Conservation (phyloP, 2,888 invertebrate species). For the Microctonus aethiopoides region DNA sequence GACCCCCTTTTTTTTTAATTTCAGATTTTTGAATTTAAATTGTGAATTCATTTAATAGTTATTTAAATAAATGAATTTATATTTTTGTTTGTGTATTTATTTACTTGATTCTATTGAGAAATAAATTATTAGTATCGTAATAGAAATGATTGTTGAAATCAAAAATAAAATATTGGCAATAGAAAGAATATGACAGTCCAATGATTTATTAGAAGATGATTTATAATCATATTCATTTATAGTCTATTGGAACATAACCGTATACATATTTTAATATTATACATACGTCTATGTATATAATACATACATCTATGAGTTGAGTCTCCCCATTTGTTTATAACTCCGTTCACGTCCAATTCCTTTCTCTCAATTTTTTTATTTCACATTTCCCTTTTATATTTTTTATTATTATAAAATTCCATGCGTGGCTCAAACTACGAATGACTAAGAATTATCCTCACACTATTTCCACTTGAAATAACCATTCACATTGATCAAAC, state of each 20-base stretch:
- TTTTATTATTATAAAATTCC: background rate
- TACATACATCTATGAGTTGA: background rate
- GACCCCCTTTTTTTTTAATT: too few relatives aligned
- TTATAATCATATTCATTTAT: conserved; percentile 11
- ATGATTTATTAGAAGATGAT: background rate
- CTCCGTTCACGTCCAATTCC: background rate
- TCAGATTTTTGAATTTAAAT: too few relatives aligned
- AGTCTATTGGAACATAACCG: background rate
- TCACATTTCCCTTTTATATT: background rate
- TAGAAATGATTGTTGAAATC: too few relatives aligned
- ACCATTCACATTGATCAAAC: conserved; percentile 10
- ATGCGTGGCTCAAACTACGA: background rate
- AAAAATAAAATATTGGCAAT: background rate
- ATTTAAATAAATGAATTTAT: too few relatives aligned
- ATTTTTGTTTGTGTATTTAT: too few relatives aligned
- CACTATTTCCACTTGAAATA: background rate
- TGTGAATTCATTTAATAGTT: too few relatives aligned
- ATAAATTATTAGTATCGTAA: too few relatives aligned
- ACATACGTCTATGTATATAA: background rate
- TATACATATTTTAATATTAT: conserved; percentile 13
- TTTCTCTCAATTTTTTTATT: conserved; percentile 2
- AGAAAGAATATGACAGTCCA: too few relatives aligned
- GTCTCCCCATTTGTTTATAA: background rate
- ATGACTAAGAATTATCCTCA: background rate
- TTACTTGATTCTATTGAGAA: too few relatives aligned